Conservation (phyloP, 2,113 vertebrate species). For the Tinamus guttatus region DNA sequence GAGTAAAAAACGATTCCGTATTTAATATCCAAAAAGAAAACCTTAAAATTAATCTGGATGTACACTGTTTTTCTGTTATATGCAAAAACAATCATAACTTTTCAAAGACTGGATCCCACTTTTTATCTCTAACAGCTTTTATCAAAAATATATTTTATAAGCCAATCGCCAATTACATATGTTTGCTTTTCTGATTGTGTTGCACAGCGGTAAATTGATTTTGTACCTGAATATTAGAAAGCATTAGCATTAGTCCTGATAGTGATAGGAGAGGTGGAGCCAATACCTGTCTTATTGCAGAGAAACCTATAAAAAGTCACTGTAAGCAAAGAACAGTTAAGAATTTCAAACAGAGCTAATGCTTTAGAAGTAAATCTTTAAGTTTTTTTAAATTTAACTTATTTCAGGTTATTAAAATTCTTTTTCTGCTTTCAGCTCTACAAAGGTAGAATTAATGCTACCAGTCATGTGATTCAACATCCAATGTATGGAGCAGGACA, state of each 20-base stretch:
- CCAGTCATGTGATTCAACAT: conserved; percentile 98
- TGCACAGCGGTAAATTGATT: not conserved
- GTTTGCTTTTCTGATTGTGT: not conserved
- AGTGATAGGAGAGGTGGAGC: not conserved
- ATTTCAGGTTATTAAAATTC: not conserved
- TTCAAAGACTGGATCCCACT: not conserved
- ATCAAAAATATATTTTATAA: not conserved
- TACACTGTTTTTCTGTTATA: not conserved
- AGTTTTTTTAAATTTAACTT: not conserved
- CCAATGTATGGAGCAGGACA: conserved; percentile 99
- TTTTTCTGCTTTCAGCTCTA: conserved; percentile 84
- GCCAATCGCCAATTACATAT: not conserved
- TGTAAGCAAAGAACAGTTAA: not conserved
- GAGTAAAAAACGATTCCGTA: not conserved
- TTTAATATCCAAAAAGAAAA: not conserved
- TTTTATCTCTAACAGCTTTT: not conserved
- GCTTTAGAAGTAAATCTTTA: no score
- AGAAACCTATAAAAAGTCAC: not conserved
- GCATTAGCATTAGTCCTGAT: not conserved
- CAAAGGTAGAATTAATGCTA: conserved; percentile 98
- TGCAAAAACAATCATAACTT: not conserved
- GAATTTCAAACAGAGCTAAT: not conserved
- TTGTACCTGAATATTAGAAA: not conserved
- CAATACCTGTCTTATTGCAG: not conserved
- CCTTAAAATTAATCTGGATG: not conserved